Conservation (phyloP, 2,797 vertebrate genomes). For the Alcedo quadribrachys region DNA sequence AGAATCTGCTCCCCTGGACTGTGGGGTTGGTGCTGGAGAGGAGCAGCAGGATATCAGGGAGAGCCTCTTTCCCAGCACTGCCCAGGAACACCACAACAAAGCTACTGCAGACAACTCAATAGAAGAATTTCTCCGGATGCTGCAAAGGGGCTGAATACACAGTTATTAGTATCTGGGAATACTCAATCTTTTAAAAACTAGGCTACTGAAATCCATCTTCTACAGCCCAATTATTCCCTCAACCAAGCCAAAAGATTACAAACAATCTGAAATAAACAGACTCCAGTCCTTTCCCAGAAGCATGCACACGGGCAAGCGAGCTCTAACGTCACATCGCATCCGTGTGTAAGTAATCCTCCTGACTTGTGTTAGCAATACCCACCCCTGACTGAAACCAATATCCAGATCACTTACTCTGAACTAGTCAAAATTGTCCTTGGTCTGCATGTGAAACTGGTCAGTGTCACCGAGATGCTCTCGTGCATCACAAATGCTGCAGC, state of each 20-base stretch:
- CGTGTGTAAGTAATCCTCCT: neutral
- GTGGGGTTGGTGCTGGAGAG: neutral
- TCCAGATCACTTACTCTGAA: neutral
- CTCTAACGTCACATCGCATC: fast-evolving
- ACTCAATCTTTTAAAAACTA: neutral
- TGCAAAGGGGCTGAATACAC: neutral
- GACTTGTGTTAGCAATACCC: neutral
- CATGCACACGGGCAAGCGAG: fast-evolving
- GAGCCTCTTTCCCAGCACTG: neutral
- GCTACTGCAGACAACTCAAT: neutral
- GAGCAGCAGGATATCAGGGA: neutral
- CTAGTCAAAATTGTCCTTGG: fast-evolving
- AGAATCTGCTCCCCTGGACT: neutral
- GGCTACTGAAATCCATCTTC: neutral
- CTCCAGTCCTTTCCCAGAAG: neutral
- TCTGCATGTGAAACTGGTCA: neutral
- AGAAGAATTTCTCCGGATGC: neutral
- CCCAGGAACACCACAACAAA: neutral
- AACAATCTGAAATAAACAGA: neutral
- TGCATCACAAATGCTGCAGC: fast-evolving
- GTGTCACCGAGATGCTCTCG: fast-evolving
- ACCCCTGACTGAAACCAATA: neutral
- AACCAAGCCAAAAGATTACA: neutral
- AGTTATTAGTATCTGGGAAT: neutral
- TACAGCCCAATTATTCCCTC: neutral